Percentiles rank a stretch among this genome's conserved stretches.
phyloP scores from a whole-genome alignment of 1,140 invertebrate genomes.

The Radopholus similis region DNA sequence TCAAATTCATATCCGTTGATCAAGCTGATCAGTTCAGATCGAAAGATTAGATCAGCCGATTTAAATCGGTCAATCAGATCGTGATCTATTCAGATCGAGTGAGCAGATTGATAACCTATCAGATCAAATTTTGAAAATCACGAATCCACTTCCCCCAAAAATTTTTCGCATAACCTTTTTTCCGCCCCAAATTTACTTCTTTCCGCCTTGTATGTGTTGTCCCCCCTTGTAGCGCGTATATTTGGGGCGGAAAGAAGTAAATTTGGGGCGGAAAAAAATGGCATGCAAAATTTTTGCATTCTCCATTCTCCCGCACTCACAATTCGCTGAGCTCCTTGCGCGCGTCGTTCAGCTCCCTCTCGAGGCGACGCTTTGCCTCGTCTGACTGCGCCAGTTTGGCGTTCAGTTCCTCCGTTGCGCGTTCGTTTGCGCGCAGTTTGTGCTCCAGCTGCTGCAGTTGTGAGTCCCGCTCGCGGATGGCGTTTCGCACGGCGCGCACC shows the following conservation, averaged over 20 bases:
- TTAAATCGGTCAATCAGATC: too few species aligned
- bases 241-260: too few species aligned
- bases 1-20: too few species aligned
- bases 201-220: too few species aligned
- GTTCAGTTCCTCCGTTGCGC: constrained; percentile 45
- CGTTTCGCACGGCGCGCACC: constrained; percentile 48
- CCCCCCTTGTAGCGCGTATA: too few species aligned
- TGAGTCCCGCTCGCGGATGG: constrained; percentile 57
- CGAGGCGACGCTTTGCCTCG: constrained; percentile 47
- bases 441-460: constrained; percentile 58
- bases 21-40: too few species aligned
- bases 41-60: too few species aligned
- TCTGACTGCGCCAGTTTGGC: constrained; percentile 53
- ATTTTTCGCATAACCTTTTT: constrained; percentile 3
- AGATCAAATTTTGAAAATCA: too few species aligned
- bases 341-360: constrained; percentile 54
- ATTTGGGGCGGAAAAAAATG: too few species aligned
- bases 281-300: constrained; percentile 17
- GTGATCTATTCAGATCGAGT: too few species aligned
- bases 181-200: not conserved
- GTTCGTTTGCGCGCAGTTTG: constrained; percentile 50
- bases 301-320: constrained; percentile 34
- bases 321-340: constrained; percentile 48
- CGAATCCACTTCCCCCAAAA: not conserved
- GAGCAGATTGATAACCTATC: too few species aligned